Conservation (phyloP, 2,113 vertebrate species). For the Zosterops lateralis region DNA sequence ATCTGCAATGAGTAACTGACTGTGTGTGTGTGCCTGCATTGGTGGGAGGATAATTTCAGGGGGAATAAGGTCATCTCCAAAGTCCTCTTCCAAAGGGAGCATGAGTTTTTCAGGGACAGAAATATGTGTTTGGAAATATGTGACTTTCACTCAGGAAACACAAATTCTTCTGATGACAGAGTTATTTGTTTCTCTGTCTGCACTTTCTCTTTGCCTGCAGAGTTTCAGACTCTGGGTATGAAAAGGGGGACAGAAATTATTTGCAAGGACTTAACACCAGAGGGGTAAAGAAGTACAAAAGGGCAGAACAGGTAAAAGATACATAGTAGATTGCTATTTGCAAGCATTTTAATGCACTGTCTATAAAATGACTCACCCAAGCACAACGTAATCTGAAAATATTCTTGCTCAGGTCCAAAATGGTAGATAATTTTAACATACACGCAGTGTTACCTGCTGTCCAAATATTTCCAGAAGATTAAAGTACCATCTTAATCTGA, state of each 20-base stretch:
- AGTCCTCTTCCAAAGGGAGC: background rate
- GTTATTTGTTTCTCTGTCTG: background rate
- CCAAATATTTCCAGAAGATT: background rate
- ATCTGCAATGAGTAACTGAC: background rate
- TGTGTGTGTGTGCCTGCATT: accelerated
- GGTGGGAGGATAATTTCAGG: background rate
- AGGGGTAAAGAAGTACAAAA: background rate
- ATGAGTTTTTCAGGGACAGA: background rate
- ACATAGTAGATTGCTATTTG: background rate
- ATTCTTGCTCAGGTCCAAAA: background rate
- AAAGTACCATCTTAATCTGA: background rate
- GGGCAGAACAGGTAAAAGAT: background rate
- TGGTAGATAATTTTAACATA: background rate
- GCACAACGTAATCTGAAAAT: background rate
- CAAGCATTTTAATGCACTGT: background rate
- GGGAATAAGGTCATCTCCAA: background rate
- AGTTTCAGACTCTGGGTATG: background rate
- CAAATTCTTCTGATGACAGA: background rate
- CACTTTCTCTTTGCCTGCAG: background rate
- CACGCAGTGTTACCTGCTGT: background rate
- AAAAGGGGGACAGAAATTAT: background rate
- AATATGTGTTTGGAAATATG: background rate
- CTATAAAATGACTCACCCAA: background rate
- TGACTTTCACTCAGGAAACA: background rate
- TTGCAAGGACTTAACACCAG: background rate